Base-by-base conservation (phyloP, 2,888 invertebrate genomes). In the Protophormia terraenovae region DNA sequence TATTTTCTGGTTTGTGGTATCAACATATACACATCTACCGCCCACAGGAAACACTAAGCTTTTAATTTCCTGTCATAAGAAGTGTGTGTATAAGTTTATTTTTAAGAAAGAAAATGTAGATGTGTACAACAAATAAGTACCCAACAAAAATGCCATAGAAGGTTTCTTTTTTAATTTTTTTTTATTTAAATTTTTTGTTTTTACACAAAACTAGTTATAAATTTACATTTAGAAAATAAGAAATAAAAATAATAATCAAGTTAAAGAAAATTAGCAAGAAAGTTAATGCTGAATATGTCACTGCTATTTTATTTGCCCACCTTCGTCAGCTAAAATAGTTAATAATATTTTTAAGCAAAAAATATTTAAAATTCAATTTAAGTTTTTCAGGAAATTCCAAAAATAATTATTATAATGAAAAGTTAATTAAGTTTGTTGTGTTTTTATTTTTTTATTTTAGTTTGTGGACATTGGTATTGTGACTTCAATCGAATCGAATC, bases 401-500 rank as follows among this genome's bases (percentile, higher is more conserved):
- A 53, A 24, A 24, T 24, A 24, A 12, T 16, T 16, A 41, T 12
- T 10, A 53, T 24, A 53, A 19, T 19, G 3, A 12, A 27, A 53
- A 29, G 12, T 7, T 6, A 3, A 16, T 27, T 55, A 53, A 12
- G 3, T 55, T 29, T n/a, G 38, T 19, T n/a, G 0, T 10, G 24
- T 76, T 29, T 78, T 71, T 55, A 71, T 66, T 80, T 66, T 85
- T 87, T 88, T 87, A 81, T 94, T 95, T 66, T 94, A 99, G 98
- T 97, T 97, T 93, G 95, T 98, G 88, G 97, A 98, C 86, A 94
- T 99, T 90, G 99, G 99, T 24, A 94, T 97, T 81, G 97, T 99
- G 87, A 97, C 98, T 62, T 98, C 98, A 81, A 97, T 99, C 90
- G 98, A 99, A 93, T 95, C 95, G 89, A 99, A 99, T 94, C 98